Evolutionary conservation across 2,113 vertebrate species (phyloP).

Genomic region (Opisthocomus hoazin): DNA sequence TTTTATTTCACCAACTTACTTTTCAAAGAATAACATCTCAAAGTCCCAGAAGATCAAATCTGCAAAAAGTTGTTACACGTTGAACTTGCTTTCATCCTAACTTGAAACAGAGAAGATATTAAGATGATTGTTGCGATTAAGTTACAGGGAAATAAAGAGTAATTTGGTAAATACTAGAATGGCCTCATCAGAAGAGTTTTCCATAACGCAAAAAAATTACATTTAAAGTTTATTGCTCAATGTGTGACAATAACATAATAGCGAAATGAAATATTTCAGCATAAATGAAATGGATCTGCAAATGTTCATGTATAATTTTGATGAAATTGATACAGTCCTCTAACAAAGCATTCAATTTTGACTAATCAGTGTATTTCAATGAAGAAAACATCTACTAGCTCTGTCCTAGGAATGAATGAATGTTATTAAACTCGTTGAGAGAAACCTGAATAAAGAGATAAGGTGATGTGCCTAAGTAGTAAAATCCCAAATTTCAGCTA

Average conservation of each 20-base stretch:
- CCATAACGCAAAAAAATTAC: not conserved
- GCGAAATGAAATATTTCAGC: not conserved
- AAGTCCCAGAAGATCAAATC: not conserved
- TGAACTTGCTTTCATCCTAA: conserved; percentile 5
- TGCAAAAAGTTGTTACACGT: not conserved
- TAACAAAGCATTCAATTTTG: not conserved
- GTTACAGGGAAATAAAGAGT: not conserved
- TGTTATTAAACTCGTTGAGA: not conserved
- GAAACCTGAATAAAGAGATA: not conserved
- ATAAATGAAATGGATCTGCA: not conserved
- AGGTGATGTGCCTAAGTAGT: not conserved
- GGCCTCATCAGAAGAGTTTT: not conserved
- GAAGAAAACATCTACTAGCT: not conserved
- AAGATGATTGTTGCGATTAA: not conserved
- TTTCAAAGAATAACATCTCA: conserved; percentile 7
- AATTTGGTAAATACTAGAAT: not conserved
- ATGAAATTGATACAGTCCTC: not conserved
- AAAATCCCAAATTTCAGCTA: not conserved
- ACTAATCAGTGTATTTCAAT: not conserved
- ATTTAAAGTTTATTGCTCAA: not conserved
- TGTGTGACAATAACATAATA: not conserved
- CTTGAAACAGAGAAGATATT: not conserved
- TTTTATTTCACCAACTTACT: not conserved
- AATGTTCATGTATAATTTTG: not conserved
- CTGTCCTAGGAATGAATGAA: not conserved